phyloP scores from a whole-genome alignment of 2,797 vertebrate species.

The Lutjanus argentimaculatus region DNA sequence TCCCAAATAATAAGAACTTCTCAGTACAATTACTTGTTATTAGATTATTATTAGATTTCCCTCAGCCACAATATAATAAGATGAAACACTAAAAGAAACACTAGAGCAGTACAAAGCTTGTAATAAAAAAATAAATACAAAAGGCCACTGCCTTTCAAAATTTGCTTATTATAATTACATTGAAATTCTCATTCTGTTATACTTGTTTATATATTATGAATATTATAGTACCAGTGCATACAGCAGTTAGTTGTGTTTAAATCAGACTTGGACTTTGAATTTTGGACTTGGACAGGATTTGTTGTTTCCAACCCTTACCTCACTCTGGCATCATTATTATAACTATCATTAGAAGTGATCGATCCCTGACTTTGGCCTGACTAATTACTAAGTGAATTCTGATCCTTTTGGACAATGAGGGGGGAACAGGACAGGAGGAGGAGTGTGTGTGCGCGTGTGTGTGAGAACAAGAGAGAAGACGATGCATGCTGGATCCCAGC shows the following conservation, averaged over 20 bases:
- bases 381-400: conserved; percentile 68
- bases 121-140: conserved; percentile 15
- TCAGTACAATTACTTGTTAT: background rate
- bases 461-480: conserved; percentile 26
- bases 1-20: background rate
- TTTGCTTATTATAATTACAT: background rate
- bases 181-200: background rate
- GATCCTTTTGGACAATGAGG: conserved; percentile 60
- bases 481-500: conserved; percentile 67
- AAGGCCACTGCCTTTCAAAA: background rate
- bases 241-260: conserved; percentile 14
- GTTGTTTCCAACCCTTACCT: background rate
- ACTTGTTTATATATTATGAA: background rate
- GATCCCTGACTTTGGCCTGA: conserved; percentile 55
- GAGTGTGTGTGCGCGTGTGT: background rate
- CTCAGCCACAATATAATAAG: background rate
- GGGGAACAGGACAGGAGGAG: background rate
- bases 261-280: conserved; percentile 32
- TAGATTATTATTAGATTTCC: background rate
- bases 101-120: background rate
- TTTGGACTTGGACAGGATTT: background rate
- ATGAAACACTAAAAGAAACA: conserved; percentile 3
- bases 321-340: conserved; percentile 37
- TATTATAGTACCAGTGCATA: background rate
- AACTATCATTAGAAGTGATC: conserved; percentile 59